Evolutionary conservation across 1,140 invertebrate species (phyloP), one percentile per base, ranked within the genome.

Genomic region (Drosophila leontia): DNA sequence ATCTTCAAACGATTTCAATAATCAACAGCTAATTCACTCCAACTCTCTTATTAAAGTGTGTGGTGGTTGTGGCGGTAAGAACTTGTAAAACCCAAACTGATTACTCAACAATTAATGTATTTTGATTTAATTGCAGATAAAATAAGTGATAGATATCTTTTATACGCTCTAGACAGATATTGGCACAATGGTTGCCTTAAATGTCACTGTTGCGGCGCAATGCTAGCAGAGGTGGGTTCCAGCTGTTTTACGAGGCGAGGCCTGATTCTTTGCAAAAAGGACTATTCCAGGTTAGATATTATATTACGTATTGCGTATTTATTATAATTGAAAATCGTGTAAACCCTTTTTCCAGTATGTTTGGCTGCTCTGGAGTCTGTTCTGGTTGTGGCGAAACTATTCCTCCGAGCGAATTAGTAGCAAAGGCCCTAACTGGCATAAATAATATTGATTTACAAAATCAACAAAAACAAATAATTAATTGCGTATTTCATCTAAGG

Each of bases 121-220:
- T 59, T 26, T 0, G 0, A 8, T 80, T 69, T 75, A 56, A 58
- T 77, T 62, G 1, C 74, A 92, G 96, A 95, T 80, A 96, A 97
- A 94, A 98, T 98, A 93, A 95, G 96, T 78, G 97, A 98, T 94
- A 94, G 97, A 92, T 98, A 96, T 94, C 94, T 98, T 69, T 94
- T 98, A 63, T 96, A 97, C 93, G 97, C 97, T 53, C 94, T 98
- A 91, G 97, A 98, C 94, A 95, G 97, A 91, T 98, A 97, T 94
- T 99, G 98, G 98, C 97, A 99, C 94, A 95, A 97, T 93, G 95
- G 95, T 75, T 98, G 98, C 94, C 95, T 98, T 81, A 99, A 98
- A 93, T 99, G 98, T 94, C 95, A 97, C 78, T 97, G 95, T 93
- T 99, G 98, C 93, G 95, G 95, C 59, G 96, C 96, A 62, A 95